phyloP scores from a whole-genome alignment of 2,113 vertebrate genomes.

The Lophius piscatorius region DNA sequence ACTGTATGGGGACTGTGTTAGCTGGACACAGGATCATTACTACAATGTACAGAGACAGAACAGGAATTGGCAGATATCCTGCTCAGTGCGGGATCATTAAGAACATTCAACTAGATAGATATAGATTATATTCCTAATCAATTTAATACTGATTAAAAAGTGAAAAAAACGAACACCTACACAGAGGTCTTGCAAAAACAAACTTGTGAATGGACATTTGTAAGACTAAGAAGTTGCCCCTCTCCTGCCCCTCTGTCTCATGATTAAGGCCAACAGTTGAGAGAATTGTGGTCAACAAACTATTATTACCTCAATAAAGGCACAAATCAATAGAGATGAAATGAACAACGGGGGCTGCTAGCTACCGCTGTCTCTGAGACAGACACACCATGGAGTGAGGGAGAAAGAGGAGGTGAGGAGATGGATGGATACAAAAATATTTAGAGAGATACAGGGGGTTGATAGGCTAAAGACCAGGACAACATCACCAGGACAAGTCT shows the following conservation, averaged over 20 bases:
- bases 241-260: constrained; percentile 48
- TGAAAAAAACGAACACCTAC: constrained; percentile 25
- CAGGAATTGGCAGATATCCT: constrained; percentile 40
- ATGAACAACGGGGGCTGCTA: constrained; percentile 91
- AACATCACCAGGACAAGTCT: constrained; percentile 64
- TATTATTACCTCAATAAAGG: constrained; percentile 92
- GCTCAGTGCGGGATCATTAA: constrained; percentile 28
- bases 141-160: constrained; percentile 36
- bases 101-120: constrained; percentile 27
- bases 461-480: constrained; percentile 75
- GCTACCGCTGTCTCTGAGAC: constrained; percentile 90
- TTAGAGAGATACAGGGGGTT: constrained; percentile 71
- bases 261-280: constrained; percentile 91
- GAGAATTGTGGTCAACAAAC: constrained; percentile 90
- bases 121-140: constrained; percentile 45
- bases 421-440: constrained; percentile 68
- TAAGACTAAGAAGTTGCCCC: constrained; percentile 55
- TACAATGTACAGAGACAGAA: constrained; percentile 36
- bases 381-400: constrained; percentile 74
- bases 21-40: constrained; percentile 57
- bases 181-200: constrained; percentile 14
- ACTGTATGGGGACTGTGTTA: constrained; percentile 41
- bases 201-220: constrained; percentile 45
- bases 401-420: constrained; percentile 53
- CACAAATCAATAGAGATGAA: constrained; percentile 94